Percentiles rank a stretch among this genome's conserved stretches.
These are phyloP conservation scores for Heteromormyrus szaboi DNA, from an alignment of 2,797 vertebrate genomes.

Conservation along the genomic window DNA sequence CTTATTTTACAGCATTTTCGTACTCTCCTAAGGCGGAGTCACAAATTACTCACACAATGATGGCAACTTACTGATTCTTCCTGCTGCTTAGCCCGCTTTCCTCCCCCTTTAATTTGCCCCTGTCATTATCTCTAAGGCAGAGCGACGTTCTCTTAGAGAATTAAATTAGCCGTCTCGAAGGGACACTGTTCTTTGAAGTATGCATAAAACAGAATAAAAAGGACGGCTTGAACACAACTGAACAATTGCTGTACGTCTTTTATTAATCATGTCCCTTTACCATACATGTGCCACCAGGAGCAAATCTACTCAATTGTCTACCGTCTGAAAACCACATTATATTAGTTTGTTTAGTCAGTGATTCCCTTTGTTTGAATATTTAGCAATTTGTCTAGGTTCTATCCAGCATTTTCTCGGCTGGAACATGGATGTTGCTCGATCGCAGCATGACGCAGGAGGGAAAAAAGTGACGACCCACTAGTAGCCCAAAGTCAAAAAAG, in stretches of 20 bases:
- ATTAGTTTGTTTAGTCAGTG: background rate
- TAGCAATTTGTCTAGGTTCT: background rate
- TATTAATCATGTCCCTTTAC: background rate
- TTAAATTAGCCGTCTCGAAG: background rate
- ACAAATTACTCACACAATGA: background rate
- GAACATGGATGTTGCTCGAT: background rate
- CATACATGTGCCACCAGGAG: background rate
- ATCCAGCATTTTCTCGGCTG: background rate
- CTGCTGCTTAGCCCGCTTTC: background rate
- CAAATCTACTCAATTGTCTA: background rate
- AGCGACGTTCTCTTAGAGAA: background rate
- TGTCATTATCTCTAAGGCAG: background rate
- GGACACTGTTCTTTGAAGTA: constrained; percentile 50
- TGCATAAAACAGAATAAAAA: constrained; percentile 46
- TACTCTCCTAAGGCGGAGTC: background rate
- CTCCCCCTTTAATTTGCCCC: background rate
- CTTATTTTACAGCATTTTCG: background rate
- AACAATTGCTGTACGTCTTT: background rate
- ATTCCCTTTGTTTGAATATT: background rate
- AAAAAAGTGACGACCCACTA: background rate
- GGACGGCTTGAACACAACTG: background rate
- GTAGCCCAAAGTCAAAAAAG: background rate
- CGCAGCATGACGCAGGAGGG: background rate
- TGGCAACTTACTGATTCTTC: background rate
- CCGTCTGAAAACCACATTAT: background rate